Evolutionary conservation across 2,888 invertebrate species (phyloP).

Genomic region (Dermolepida albohirtum): DNA sequence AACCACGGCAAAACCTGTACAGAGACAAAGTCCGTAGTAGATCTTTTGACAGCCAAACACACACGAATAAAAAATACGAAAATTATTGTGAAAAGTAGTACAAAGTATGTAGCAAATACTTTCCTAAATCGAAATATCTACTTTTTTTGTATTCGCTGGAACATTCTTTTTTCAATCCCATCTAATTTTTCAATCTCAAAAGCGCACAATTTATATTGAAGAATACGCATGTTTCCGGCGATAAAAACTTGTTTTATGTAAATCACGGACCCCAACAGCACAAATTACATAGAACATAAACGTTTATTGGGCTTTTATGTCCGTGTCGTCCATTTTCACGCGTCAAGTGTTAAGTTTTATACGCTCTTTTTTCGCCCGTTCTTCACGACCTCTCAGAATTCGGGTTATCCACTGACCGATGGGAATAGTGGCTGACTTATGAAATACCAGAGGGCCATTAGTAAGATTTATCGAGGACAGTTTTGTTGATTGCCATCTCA

Average conservation of each 20-base stretch:
- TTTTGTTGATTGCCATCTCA: conserved; percentile 57
- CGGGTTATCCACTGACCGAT: conserved; percentile 37
- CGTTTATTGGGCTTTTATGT: conserved; percentile 25
- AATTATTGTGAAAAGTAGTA: too few relatives aligned
- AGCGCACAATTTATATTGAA: too few relatives aligned
- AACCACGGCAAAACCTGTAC: too few relatives aligned
- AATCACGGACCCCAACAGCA: conserved; percentile 22
- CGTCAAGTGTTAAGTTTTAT: conserved; percentile 18
- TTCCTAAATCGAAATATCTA: too few relatives aligned
- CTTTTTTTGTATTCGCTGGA: too few relatives aligned
- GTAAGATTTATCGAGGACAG: conserved; percentile 62
- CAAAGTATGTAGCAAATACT: too few relatives aligned
- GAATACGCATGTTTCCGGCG: background rate
- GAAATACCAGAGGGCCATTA: conserved; percentile 66
- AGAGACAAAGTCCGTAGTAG: too few relatives aligned
- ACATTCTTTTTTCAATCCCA: too few relatives aligned
- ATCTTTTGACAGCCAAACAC: too few relatives aligned
- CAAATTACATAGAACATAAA: conserved; percentile 3
- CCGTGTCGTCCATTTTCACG: conserved; percentile 27
- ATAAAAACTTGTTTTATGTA: conserved; percentile 20
- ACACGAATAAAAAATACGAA: too few relatives aligned
- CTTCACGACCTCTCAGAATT: conserved; percentile 1
- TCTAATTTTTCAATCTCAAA: too few relatives aligned
- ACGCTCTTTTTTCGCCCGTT: conserved; percentile 4
- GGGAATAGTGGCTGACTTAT: conserved; percentile 57